A percentile compares a stretch with the other conserved stretches of the same genome.
Evolutionary conservation across 2,113 vertebrate species (phyloP).

Genomic region (Ariopsis seemanni): DNA sequence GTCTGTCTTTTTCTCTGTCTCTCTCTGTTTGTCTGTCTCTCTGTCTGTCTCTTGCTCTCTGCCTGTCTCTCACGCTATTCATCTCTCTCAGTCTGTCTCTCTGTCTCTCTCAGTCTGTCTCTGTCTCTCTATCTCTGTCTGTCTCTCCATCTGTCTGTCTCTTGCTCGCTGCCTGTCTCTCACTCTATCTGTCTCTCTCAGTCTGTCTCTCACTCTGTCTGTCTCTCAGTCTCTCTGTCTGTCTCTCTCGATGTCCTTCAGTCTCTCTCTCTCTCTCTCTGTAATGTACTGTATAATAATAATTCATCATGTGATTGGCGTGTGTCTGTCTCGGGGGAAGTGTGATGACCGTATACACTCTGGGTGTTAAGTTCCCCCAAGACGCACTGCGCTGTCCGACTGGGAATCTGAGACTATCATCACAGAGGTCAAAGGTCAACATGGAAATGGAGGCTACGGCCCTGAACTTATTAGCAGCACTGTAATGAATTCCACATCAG

Average conservation of each 20-base stretch:
- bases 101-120: not conserved
- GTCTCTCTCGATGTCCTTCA: not conserved
- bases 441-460: slow-evolving; percentile 46
- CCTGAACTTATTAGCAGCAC: slow-evolving; percentile 38
- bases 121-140: not conserved
- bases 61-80: not conserved
- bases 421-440: slow-evolving; percentile 62
- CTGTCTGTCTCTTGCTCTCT: not conserved
- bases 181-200: not conserved
- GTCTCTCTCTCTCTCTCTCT: not conserved
- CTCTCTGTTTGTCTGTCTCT: not conserved
- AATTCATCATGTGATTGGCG: slow-evolving; percentile 63
- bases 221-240: not conserved
- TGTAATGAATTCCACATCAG: slow-evolving; percentile 29
- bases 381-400: slow-evolving; percentile 51
- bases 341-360: slow-evolving; percentile 39
- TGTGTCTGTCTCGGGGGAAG: slow-evolving; percentile 58
- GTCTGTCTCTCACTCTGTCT: too few relatives aligned
- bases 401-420: slow-evolving; percentile 61
- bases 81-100: too few relatives aligned
- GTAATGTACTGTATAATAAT: slow-evolving; percentile 43
- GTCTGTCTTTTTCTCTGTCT: too few relatives aligned
- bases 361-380: slow-evolving; percentile 50
- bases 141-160: not conserved
- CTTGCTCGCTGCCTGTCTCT: not conserved